Evolutionary conservation across 2,113 vertebrate genomes (phyloP), one percentile per base, ranked within the genome.

Genomic region (Dromaius novaehollandiae): DNA sequence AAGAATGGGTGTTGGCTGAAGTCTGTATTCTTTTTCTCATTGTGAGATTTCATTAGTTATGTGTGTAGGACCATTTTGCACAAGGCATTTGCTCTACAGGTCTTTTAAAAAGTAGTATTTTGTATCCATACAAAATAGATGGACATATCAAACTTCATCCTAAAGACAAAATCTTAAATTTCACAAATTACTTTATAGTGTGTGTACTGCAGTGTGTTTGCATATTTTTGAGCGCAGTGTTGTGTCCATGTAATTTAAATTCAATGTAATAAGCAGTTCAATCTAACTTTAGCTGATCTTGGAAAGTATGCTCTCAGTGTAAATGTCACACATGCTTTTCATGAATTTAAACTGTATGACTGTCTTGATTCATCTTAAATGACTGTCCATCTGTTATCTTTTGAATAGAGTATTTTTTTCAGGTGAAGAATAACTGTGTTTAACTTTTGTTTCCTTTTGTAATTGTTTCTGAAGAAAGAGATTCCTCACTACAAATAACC

Each of bases 261-360:
- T 42, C 75, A 71, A 96, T 94, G 71, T 95, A 60, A 15, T 75
- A 79, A 92, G 87, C 30, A 91, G 63, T 91, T 97, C 89, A 64
- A 81, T 86, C 50, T 86, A 42, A 40, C 22, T 92, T 88, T 75
- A 90, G 86, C 79, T 86, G 32, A 40, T 94, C 50, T 63, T 83
- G 44, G 70, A 88, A 95, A 91, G 83, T 61, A 63, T 8, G 8
- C 63, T 91, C 18, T 68, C 20, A 11, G 30, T 96, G 28, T 76
- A 78, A 82, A 91, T 36, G 65, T 94, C 63, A 83, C 78, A 91
- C 40, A 61, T 56, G 30, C 48, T 96, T 95, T 95, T 38, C 48
- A 21, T 77, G 44, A 69, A 46, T 89, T 82, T 87, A 86, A 84
- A 25, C 13, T 63, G 3, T 64, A 18, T 74, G 61, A 38, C 81